These are phyloP conservation scores for Ametastegia equiseti DNA, from an alignment of 2,888 invertebrate species.

Conservation along the genomic window DNA sequence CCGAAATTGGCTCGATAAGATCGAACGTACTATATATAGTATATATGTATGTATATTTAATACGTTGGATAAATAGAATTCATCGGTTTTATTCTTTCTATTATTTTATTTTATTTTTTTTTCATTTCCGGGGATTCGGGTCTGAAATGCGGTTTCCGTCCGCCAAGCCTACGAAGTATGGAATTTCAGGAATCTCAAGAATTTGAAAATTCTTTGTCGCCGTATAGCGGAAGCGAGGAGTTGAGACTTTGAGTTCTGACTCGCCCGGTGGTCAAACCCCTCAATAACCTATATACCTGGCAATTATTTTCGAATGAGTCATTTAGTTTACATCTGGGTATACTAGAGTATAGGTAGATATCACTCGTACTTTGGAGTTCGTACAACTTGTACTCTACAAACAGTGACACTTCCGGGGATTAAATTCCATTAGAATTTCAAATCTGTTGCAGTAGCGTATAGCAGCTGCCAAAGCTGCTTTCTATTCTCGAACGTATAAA, in stretches of 20 bases:
- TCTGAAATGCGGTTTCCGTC: not conserved
- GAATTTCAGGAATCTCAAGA: not conserved
- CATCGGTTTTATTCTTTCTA: not conserved
- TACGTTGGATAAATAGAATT: not conserved
- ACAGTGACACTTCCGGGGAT: not conserved
- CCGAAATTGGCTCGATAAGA: not conserved
- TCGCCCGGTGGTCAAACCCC: not conserved
- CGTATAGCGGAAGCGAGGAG: not conserved
- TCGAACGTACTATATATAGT: not conserved
- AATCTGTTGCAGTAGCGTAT: too few relatives aligned
- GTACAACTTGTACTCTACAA: not conserved
- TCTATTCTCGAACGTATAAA: not conserved
- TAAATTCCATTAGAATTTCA: not conserved
- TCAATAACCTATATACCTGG: too few relatives aligned
- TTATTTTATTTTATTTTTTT: not conserved
- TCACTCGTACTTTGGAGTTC: conserved; percentile 31
- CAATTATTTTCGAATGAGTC: conserved; percentile 3
- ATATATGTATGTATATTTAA: too few relatives aligned
- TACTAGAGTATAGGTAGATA: too few relatives aligned
- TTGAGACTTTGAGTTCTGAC: conserved; percentile 11
- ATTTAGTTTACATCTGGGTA: not conserved
- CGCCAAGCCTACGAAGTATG: not conserved
- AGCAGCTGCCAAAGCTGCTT: too few relatives aligned
- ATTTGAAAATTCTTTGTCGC: not conserved
- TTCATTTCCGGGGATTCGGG: not conserved